These are phyloP conservation scores for Fistularia commersonii DNA, from an alignment of 2,797 vertebrate genomes.

Conservation along the genomic window DNA sequence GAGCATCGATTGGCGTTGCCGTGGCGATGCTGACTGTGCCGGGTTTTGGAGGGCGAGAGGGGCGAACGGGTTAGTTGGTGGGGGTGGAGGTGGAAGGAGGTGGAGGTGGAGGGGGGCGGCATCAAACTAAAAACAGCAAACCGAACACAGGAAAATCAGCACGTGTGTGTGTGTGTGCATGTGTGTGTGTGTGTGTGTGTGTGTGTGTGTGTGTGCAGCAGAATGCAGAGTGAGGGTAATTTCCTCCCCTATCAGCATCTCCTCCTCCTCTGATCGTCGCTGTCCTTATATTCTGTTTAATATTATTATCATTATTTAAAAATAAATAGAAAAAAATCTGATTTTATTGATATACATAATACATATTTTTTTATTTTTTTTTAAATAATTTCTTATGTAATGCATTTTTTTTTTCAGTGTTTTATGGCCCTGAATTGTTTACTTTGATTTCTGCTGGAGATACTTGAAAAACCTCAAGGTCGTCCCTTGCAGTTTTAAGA, in stretches of 20 bases:
- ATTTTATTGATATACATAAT: too few relatives aligned
- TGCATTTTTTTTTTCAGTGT: too few relatives aligned
- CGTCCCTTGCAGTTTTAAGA: too few relatives aligned
- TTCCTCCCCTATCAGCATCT: conserved; percentile 71
- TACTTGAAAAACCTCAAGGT: too few relatives aligned
- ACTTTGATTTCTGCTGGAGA: too few relatives aligned
- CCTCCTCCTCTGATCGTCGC: conserved; percentile 47
- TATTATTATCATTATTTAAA: too few relatives aligned
- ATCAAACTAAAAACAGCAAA: conserved; percentile 72
- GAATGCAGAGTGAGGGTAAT: conserved; percentile 72
- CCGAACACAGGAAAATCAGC: conserved; percentile 55
- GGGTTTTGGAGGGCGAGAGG: conserved; percentile 67
- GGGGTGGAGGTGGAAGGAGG: conserved; percentile 12
- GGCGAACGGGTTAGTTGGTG: conserved; percentile 44
- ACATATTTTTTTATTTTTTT: too few relatives aligned
- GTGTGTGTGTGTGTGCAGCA: conserved; percentile 35
- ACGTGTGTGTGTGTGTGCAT: conserved; percentile 39
- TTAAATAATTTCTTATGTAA: too few relatives aligned
- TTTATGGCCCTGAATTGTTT: too few relatives aligned
- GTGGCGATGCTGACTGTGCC: conserved; percentile 74
- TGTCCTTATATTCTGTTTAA: too few relatives aligned
- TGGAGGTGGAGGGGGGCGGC: conserved; percentile 50
- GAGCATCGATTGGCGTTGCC: conserved; percentile 81
- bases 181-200: conserved; percentile 37
- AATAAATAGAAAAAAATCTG: too few relatives aligned